phyloP scores from a whole-genome alignment of 2,113 vertebrate species.

The Corvus cornix region DNA sequence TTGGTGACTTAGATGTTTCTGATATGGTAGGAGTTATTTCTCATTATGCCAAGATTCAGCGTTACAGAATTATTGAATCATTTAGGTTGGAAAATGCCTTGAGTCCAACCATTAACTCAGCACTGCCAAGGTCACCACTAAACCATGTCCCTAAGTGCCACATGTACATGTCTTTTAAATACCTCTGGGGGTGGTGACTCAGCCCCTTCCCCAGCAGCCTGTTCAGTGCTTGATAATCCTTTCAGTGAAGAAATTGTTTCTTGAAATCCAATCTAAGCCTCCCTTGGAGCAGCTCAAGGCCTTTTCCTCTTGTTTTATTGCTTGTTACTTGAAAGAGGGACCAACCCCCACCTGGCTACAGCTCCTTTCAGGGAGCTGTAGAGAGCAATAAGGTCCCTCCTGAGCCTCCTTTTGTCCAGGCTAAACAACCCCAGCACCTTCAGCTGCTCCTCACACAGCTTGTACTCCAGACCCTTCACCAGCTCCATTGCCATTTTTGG shows the following conservation, averaged over 20 bases:
- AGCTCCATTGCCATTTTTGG: accelerated
- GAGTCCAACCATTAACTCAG: neutral
- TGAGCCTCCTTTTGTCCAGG: neutral
- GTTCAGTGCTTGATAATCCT: neutral
- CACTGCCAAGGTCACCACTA: neutral
- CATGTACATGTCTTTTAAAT: accelerated
- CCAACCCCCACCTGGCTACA: accelerated
- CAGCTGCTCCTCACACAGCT: neutral
- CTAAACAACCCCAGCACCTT: neutral
- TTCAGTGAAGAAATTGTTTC: neutral
- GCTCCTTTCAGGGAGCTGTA: neutral
- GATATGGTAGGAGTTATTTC: neutral
- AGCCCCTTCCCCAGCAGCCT: neutral
- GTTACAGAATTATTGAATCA: neutral
- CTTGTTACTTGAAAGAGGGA: neutral
- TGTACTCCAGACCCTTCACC: neutral
- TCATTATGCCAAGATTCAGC: neutral
- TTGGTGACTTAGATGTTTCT: neutral
- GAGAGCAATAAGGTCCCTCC: neutral
- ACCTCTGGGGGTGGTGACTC: neutral
- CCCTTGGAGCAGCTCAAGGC: neutral
- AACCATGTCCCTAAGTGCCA: neutral
- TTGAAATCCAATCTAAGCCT: neutral
- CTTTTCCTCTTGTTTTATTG: neutral
- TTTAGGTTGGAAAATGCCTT: neutral